Evolutionary conservation across 2,797 vertebrate species (phyloP).

Genomic region (Oryzias dopingdopingensis): DNA sequence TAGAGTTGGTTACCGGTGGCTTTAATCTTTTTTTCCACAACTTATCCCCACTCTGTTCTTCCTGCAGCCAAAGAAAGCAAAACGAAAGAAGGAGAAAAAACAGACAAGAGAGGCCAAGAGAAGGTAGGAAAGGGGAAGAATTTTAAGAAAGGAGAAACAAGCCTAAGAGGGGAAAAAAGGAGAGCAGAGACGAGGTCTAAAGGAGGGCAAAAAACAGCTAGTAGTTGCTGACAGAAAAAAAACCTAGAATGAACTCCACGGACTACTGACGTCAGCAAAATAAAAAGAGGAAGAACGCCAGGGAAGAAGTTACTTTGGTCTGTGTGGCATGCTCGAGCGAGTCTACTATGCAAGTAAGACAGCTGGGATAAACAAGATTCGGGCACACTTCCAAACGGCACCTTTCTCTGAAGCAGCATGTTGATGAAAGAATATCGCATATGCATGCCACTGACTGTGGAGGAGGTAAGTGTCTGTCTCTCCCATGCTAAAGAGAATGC

Average conservation of each 20-base stretch:
- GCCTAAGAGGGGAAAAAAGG: slow-evolving; percentile 19
- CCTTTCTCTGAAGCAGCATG: slow-evolving; percentile 72
- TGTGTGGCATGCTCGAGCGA: slow-evolving; percentile 20
- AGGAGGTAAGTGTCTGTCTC: slow-evolving; percentile 84
- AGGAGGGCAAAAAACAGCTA: slow-evolving; percentile 30
- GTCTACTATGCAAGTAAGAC: slow-evolving; percentile 44
- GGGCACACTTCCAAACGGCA: slow-evolving; percentile 22
- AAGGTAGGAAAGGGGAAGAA: slow-evolving; percentile 26
- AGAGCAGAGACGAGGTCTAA: slow-evolving; percentile 18
- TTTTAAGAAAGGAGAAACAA: slow-evolving; percentile 10
- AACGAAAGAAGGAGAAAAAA: slow-evolving; percentile 24
- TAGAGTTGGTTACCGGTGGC: slow-evolving; percentile 29
- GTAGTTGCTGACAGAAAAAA: slow-evolving; percentile 53
- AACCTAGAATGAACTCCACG: slow-evolving; percentile 41
- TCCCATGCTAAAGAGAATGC: slow-evolving; percentile 36
- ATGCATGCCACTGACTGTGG: slow-evolving; percentile 92
- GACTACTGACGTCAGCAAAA: slow-evolving; percentile 63
- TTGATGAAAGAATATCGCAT: slow-evolving; percentile 92
- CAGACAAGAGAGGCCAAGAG: slow-evolving; percentile 21
- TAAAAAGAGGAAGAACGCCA: slow-evolving; percentile 36
- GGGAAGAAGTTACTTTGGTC: slow-evolving; percentile 52
- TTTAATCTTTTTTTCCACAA: slow-evolving; percentile 34
- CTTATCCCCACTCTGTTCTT: slow-evolving; percentile 39
- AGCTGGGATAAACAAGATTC: slow-evolving; percentile 40
- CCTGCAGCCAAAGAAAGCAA: slow-evolving; percentile 26